Percentiles rank a stretch among this genome's conserved stretches.
These are phyloP conservation scores for Bombus turneri DNA, from an alignment of 1,140 invertebrate species.

Conservation along the genomic window DNA sequence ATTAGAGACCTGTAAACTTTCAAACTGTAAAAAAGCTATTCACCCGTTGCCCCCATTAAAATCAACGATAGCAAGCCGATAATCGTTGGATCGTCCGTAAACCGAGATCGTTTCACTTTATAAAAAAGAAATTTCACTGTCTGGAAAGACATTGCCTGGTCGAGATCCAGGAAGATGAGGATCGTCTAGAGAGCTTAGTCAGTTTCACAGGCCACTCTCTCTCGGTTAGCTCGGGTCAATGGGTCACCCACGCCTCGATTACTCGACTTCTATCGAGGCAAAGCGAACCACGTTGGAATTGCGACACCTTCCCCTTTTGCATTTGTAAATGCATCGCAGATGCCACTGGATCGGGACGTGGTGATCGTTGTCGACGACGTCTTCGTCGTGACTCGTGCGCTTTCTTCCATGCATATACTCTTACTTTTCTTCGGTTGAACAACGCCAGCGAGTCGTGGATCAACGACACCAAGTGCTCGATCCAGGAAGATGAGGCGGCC, in stretches of 20 bases:
- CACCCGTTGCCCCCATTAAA: no score
- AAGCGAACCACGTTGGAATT: not conserved
- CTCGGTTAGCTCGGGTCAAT: conserved; percentile 27
- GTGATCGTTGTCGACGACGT: not conserved
- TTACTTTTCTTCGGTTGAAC: conserved; percentile 35
- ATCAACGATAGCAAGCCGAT: no score
- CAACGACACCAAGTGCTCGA: conserved; percentile 38
- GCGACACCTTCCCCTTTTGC: conserved; percentile 28
- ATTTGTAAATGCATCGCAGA: conserved; percentile 12
- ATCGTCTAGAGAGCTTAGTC: conserved; percentile 19
- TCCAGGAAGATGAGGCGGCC: conserved; percentile 46
- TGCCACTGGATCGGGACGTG: conserved; percentile 1
- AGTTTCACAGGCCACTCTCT: conserved; percentile 52
- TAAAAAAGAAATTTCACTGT: conserved; percentile 20
- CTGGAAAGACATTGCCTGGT: not conserved
- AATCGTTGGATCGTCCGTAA: not conserved
- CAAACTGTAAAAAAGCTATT: no score
- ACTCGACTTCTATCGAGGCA: conserved; percentile 17
- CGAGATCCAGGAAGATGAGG: conserved; percentile 59
- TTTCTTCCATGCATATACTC: conserved; percentile 32
- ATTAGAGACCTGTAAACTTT: no score
- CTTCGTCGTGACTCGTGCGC: not conserved
- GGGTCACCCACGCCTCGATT: conserved; percentile 44
- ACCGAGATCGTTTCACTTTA: not conserved
- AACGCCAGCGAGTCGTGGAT: conserved; percentile 1